Conservation (phyloP, 1,140 invertebrate species). For the Drosophila funebris region DNA sequence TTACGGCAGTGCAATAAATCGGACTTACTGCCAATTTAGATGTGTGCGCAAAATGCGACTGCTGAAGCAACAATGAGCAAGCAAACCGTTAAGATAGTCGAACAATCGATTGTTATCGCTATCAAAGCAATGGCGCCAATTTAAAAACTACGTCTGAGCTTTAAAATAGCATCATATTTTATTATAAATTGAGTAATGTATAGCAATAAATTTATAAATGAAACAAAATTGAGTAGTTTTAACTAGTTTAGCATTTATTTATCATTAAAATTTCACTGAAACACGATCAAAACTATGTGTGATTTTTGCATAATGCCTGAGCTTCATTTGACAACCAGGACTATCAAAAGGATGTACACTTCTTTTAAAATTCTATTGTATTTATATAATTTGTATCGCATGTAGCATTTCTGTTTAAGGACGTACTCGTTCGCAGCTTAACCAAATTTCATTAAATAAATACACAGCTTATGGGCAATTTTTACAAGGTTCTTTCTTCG, state of each 20-base stretch:
- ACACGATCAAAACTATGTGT: conserved; percentile 51
- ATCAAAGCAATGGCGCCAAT: no score
- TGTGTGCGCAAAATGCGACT: no score
- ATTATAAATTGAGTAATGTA: no score
- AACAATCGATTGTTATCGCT: no score
- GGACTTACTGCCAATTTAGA: no score
- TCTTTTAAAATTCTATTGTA: conserved; percentile 53
- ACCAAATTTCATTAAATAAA: conserved; percentile 47
- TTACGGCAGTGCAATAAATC: no score
- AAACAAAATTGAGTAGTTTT: neutral
- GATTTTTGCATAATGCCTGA: conserved; percentile 29
- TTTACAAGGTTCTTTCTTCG: conserved; percentile 43
- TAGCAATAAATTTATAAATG: neutral
- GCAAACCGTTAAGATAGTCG: no score
- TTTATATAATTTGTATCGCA: conserved; percentile 23
- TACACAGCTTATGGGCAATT: conserved; percentile 42
- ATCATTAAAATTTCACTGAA: conserved; percentile 66
- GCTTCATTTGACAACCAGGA: conserved; percentile 40
- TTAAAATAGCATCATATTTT: no score
- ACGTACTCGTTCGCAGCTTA: conserved; percentile 53
- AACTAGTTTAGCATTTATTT: conserved; percentile 62
- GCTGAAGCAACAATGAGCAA: no score
- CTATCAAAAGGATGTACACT: conserved; percentile 52
- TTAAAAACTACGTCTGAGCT: no score
- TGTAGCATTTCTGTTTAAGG: conserved; percentile 17